Percentiles rank a stretch among this genome's conserved stretches.
These are phyloP conservation scores for Chrysomela aeneicollis DNA, from an alignment of 2,888 invertebrate species.

Conservation along the genomic window DNA sequence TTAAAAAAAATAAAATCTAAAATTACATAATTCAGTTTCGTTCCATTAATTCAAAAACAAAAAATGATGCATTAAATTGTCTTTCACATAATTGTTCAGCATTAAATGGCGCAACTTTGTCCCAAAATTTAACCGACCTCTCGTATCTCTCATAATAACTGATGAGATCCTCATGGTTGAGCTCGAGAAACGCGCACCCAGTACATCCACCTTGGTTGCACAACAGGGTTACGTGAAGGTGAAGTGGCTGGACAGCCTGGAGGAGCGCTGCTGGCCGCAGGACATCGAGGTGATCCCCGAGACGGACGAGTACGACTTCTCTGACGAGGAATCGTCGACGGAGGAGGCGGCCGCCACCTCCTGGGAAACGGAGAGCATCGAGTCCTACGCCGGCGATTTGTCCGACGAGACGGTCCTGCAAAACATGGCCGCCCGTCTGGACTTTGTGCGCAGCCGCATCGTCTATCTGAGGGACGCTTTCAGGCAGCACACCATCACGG, in stretches of 20 bases:
- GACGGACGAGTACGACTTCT: conserved; percentile 78
- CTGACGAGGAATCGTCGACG: conserved; percentile 61
- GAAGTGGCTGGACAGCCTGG: conserved; percentile 90
- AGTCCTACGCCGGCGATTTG: conserved; percentile 66
- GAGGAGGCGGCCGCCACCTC: conserved; percentile 60
- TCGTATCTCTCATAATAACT: too few species aligned
- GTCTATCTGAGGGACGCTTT: conserved; percentile 77
- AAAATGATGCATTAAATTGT: too few species aligned
- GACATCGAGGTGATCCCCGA: conserved; percentile 74
- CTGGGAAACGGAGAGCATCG: conserved; percentile 82
- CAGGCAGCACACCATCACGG: conserved; percentile 76
- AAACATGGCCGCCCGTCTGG: conserved; percentile 73
- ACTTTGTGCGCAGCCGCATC: conserved; percentile 57
- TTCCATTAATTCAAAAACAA: too few species aligned
- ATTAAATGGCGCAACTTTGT: too few species aligned
- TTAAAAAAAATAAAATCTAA: too few species aligned
- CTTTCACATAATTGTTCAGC: too few species aligned
- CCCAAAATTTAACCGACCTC: too few species aligned
- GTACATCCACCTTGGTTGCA: too few species aligned
- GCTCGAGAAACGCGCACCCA: too few species aligned
- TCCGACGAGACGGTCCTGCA: conserved; percentile 62
- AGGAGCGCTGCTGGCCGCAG: conserved; percentile 92
- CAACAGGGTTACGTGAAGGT: conserved; percentile 84
- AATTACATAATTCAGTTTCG: too few species aligned
- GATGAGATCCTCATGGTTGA: too few species aligned